phyloP scores from a whole-genome alignment of 2,888 invertebrate species.

The Caenorhabditis sp. region DNA sequence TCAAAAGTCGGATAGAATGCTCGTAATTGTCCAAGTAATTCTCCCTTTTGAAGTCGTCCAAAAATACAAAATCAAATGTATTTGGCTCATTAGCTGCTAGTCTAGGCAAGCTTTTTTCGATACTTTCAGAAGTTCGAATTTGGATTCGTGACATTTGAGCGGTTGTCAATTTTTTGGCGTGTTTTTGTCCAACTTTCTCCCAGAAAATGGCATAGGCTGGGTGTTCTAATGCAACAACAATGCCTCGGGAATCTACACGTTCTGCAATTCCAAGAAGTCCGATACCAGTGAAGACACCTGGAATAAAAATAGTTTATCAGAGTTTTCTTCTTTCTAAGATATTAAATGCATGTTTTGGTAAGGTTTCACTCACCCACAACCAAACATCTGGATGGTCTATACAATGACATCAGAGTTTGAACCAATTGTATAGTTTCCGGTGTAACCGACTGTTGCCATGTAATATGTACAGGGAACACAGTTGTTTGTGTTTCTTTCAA shows the following conservation, averaged over 20 bases:
- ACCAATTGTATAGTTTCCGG: constrained; percentile 68
- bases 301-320: neutral
- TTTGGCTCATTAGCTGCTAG: constrained; percentile 52
- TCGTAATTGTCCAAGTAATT: constrained; percentile 72
- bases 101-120: constrained; percentile 46
- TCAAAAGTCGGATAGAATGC: constrained; percentile 69
- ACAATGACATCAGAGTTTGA: constrained; percentile 64
- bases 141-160: constrained; percentile 57
- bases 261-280: constrained; percentile 50
- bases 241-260: constrained; percentile 51
- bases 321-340: neutral
- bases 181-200: constrained; percentile 56
- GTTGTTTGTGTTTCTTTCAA: constrained; percentile 55
- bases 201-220: constrained; percentile 57
- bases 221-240: constrained; percentile 60
- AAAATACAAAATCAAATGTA: constrained; percentile 56
- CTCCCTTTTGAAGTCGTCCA: constrained; percentile 72
- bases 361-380: constrained; percentile 63
- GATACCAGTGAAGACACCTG: constrained; percentile 50
- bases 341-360: constrained; percentile 2
- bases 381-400: constrained; percentile 71
- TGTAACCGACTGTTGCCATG: constrained; percentile 60
- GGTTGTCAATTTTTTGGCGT: constrained; percentile 46
- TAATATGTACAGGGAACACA: constrained; percentile 45
- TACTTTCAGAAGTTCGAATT: constrained; percentile 52